Conservation (phyloP, 92 coral and sea anemone genomes). For the Metridium senile region DNA sequence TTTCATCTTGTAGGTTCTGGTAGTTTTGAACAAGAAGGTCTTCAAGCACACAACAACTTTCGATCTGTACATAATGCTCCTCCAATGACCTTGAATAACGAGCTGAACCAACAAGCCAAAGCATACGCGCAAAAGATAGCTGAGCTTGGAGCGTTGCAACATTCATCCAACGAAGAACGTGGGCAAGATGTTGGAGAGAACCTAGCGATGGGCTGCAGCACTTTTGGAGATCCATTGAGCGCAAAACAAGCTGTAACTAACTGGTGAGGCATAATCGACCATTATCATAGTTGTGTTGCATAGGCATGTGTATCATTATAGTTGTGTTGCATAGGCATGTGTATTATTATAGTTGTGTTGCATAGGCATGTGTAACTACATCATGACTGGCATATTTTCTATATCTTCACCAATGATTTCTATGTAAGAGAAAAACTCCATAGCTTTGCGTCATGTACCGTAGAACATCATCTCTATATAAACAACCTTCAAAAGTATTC, state of each 20-base stretch:
- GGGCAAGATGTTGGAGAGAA: conserved; percentile 83
- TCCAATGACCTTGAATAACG: conserved; percentile 47
- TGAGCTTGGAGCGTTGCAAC: conserved; percentile 61
- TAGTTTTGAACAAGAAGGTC: conserved; percentile 67
- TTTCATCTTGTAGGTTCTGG: conserved; percentile 13
- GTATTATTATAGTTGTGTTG: no score
- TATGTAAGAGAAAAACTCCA: no score
- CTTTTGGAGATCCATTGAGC: conserved; percentile 64
- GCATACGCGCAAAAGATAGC: conserved; percentile 75
- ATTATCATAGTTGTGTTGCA: neutral
- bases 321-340: no score
- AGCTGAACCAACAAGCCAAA: conserved; percentile 63
- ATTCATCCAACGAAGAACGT: conserved; percentile 59
- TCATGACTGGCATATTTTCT: no score
- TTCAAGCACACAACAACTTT: conserved; percentile 60
- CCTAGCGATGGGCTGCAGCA: conserved; percentile 81
- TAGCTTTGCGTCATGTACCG: no score
- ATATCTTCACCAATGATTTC: no score
- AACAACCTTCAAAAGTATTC: no score
- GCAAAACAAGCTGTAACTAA: conserved; percentile 74
- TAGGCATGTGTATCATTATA: no score
- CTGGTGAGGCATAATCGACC: no score
- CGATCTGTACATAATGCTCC: conserved; percentile 74
- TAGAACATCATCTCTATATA: no score
- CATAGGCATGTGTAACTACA: no score